Conservation (phyloP, 1,140 invertebrate species). For the Ceratoteleas bidentatus region DNA sequence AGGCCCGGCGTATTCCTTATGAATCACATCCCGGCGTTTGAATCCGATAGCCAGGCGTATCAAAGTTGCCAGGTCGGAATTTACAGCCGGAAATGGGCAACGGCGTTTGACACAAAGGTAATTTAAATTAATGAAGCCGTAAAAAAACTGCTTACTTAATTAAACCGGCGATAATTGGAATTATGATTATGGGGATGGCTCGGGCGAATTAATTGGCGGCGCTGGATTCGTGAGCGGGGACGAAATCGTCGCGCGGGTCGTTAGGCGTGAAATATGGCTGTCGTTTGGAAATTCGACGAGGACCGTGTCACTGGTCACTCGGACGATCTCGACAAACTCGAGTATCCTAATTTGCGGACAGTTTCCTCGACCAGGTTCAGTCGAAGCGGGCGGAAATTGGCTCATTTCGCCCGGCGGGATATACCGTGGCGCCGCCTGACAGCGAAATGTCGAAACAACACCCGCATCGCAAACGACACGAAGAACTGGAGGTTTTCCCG, state of each 20-base stretch:
- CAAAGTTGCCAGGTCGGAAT: slow-evolving; percentile 30
- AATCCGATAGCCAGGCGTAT: slow-evolving; percentile 3
- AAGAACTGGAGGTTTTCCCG: too few species aligned
- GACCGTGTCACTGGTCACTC: slow-evolving; percentile 62
- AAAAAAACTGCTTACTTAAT: slow-evolving; percentile 44
- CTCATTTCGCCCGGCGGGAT: too few species aligned
- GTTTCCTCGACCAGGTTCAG: too few species aligned
- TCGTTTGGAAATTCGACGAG: slow-evolving; percentile 50
- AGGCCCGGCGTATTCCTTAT: slow-evolving; percentile 31
- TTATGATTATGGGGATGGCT: slow-evolving; percentile 37
- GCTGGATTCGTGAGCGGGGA: slow-evolving; percentile 14
- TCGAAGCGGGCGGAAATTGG: too few species aligned
- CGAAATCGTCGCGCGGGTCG: slow-evolving; percentile 27
- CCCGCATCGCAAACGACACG: too few species aligned
- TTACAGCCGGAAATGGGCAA: slow-evolving; percentile 59
- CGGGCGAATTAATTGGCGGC: slow-evolving; percentile 33
- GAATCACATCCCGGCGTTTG: slow-evolving; percentile 29
- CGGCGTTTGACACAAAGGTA: slow-evolving; percentile 24
- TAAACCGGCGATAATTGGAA: slow-evolving; percentile 42
- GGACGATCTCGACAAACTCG: too few species aligned
- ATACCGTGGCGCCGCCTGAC: too few species aligned
- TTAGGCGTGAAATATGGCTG: slow-evolving; percentile 52
- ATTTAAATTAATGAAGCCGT: slow-evolving; percentile 53
- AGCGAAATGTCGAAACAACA: too few species aligned
- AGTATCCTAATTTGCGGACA: too few species aligned